Evolutionary conservation across 2,113 vertebrate species (phyloP), one percentile per base, ranked within the genome.

Genomic region (Chloropsis hardwickii): DNA sequence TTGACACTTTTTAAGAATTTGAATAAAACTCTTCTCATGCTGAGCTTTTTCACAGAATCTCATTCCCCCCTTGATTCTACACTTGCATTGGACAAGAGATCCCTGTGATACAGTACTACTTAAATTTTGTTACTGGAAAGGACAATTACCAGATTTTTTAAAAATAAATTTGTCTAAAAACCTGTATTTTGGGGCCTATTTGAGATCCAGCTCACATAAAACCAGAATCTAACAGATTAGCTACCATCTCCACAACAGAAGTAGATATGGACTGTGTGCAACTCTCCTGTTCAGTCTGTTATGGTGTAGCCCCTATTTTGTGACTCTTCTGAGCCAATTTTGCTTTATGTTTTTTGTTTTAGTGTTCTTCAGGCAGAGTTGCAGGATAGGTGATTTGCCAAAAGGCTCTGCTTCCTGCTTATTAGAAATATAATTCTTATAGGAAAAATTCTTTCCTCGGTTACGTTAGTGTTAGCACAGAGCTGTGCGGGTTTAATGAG

Each of bases 401-500:
- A 95, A 92, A 85, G 42, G 10, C 71, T 82, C 67, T 53, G 51
- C 56, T 80, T 91, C 39, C 28, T 86, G 78, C 39, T 69, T 95
- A 83, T 44, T 78, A 78, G 67, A 88, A 95, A 94, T 73, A 24
- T 56, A 92, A 96, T 94, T 92, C 92, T 88, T 74, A 81, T 6
- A 78, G 72, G 71, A 93, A 90, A 81, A 95, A 92, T 86, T 93
- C 39, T 80, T 91, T 87, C 79, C 71, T 83, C 2, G 1, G 44
- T 82, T 90, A 92, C 3, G 1, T 80, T 77, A 94, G 40, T 15
- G 29, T 61, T 80, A 92, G 62, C 4, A 2, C 25, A 70, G 62
- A 29, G 39, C 67, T 86, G 87, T 48, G 51, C 0, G 1, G 42
- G 44, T 86, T 94, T 95, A 94, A 95, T 88, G 39, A 96, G 88